Conservation (phyloP, 2,113 vertebrate genomes). For the Apteryx mantelli region DNA sequence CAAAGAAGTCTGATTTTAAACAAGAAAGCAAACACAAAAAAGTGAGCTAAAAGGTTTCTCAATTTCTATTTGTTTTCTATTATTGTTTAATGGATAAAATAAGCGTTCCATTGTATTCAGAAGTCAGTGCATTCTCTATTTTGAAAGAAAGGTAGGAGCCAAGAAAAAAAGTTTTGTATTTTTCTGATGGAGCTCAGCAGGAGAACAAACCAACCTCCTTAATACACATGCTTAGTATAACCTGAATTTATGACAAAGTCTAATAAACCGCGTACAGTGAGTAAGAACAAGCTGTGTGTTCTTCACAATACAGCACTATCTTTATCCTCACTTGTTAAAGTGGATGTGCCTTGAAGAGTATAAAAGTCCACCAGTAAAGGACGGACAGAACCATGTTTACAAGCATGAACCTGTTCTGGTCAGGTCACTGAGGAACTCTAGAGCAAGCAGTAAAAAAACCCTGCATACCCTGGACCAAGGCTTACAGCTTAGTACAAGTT, state of each 20-base stretch:
- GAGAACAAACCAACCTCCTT: not conserved
- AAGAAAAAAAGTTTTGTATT: not conserved
- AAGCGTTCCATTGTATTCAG: not conserved
- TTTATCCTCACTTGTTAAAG: not conserved
- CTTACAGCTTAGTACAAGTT: not conserved
- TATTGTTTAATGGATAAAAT: not conserved
- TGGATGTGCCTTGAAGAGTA: not conserved
- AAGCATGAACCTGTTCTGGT: not conserved
- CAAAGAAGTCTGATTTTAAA: not conserved
- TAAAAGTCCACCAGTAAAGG: not conserved
- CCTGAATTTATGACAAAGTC: not conserved
- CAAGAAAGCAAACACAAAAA: not conserved
- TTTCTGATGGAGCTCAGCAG: not conserved
- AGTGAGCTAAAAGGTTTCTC: not conserved
- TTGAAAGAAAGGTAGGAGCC: not conserved
- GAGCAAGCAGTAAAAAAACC: not conserved
- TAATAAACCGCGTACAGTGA: not conserved
- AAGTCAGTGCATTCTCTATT: not conserved
- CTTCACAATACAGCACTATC: not conserved
- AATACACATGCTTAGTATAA: not conserved
- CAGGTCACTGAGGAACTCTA: not conserved
- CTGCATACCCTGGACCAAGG: accelerated
- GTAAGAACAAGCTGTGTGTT: not conserved
- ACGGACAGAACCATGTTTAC: not conserved
- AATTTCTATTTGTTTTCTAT: not conserved